Percentiles rank a stretch among this genome's conserved stretches.
These are phyloP conservation scores for Canis aureus DNA, from an alignment of 2,113 vertebrate species.

Conservation along the genomic window DNA sequence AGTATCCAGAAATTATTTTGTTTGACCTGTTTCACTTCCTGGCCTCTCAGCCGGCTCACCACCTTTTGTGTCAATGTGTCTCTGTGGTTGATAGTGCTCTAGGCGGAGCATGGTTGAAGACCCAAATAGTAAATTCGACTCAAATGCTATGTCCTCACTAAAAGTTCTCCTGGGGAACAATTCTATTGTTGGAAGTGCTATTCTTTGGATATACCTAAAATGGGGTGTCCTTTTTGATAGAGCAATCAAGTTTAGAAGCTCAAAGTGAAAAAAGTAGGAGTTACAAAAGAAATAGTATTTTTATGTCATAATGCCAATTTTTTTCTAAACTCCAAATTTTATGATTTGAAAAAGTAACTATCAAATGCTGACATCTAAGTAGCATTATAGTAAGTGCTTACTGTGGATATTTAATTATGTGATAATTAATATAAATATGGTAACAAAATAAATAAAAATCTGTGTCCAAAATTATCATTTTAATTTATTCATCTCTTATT, in stretches of 20 bases:
- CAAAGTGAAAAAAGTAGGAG: neutral
- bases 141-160: constrained; percentile 20
- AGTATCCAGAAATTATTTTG: constrained; percentile 62
- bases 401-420: neutral
- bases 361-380: constrained; percentile 29
- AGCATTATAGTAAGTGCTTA: neutral
- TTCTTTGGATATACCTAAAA: constrained; percentile 26
- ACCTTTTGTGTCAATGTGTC: neutral
- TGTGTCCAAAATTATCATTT: constrained; percentile 26
- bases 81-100: constrained; percentile 36
- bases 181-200: neutral
- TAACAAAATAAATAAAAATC: constrained; percentile 27
- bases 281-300: neutral
- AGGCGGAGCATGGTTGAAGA: neutral
- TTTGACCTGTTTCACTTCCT: constrained; percentile 63
- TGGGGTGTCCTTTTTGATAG: neutral
- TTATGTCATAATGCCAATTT: neutral
- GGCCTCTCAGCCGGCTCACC: neutral
- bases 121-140: neutral
- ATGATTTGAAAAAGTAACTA: constrained; percentile 30
- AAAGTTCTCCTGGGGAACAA: constrained; percentile 1
- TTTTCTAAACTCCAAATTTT: constrained; percentile 30
- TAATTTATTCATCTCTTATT: constrained; percentile 11
- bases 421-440: neutral
- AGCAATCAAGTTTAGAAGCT: neutral